Conservation (phyloP, 2,113 vertebrate genomes). For the Gallinago media region DNA sequence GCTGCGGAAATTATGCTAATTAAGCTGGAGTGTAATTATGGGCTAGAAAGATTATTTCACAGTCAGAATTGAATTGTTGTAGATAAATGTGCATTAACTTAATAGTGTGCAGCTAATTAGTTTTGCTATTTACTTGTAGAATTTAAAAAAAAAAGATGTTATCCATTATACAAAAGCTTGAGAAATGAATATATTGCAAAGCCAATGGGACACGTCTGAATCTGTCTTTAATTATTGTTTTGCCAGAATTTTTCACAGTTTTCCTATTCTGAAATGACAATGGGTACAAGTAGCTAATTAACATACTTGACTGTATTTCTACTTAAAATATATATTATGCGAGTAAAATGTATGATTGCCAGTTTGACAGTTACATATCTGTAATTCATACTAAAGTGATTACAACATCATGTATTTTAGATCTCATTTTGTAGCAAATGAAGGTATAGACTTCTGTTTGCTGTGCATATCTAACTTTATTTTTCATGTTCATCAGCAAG, state of each 20-base stretch:
- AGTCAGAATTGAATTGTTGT: slow-evolving; percentile 82
- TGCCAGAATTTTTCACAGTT: neutral
- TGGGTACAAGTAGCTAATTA: slow-evolving; percentile 47
- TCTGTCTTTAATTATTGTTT: slow-evolving; percentile 36
- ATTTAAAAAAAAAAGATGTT: slow-evolving; percentile 57
- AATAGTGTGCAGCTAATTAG: slow-evolving; percentile 81
- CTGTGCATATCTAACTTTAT: neutral
- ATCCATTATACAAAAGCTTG: slow-evolving; percentile 55
- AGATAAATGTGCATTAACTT: slow-evolving; percentile 83
- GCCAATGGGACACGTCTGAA: neutral
- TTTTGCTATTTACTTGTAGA: slow-evolving; percentile 72
- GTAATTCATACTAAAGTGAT: neutral
- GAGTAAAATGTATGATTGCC: neutral
- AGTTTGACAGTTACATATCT: neutral
- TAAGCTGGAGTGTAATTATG: slow-evolving; percentile 80
- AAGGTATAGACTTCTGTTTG: neutral
- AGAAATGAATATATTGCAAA: slow-evolving; percentile 4
- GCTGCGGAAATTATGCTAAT: slow-evolving; percentile 79
- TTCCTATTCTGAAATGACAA: slow-evolving; percentile 31
- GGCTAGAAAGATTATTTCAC: slow-evolving; percentile 78
- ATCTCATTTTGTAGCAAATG: neutral
- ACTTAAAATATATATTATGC: neutral
- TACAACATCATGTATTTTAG: neutral
- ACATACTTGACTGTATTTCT: slow-evolving; percentile 50
- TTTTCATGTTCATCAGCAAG: neutral